Conservation (phyloP, 2,888 invertebrate genomes). For the Hirtodrosophila alboralis region DNA sequence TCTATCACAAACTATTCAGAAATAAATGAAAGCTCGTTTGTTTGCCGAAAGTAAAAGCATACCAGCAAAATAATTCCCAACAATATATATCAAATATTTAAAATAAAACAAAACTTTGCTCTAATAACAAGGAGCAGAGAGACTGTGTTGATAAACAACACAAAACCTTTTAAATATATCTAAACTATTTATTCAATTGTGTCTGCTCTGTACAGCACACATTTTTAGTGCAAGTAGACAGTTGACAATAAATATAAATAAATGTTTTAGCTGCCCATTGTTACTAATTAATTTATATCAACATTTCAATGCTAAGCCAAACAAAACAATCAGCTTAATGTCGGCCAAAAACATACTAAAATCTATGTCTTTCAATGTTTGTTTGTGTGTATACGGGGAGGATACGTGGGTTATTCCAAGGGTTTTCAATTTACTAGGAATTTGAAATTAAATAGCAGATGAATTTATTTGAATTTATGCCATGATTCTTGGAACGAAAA, state of each 20-base stretch:
- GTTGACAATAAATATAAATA: slow-evolving; percentile 37
- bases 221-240: slow-evolving; percentile 19
- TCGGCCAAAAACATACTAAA: slow-evolving; percentile 47
- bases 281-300: slow-evolving; percentile 78
- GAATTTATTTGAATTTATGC: too few relatives aligned
- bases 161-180: slow-evolving; percentile 49
- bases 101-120: neutral
- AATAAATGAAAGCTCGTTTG: slow-evolving; percentile 17
- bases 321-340: slow-evolving; percentile 79
- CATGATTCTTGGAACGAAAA: neutral
- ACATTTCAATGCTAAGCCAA: slow-evolving; percentile 78
- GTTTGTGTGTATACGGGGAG: slow-evolving; percentile 7
- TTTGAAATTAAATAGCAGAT: too few relatives aligned
- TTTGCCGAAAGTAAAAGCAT: neutral
- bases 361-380: slow-evolving; percentile 8
- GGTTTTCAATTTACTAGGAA: neutral
- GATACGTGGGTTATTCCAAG: slow-evolving; percentile 7
- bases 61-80: neutral
- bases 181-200: slow-evolving; percentile 52
- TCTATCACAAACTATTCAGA: slow-evolving; percentile 10
- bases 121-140: neutral
- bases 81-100: slow-evolving; percentile 4
- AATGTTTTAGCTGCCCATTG: slow-evolving; percentile 60
- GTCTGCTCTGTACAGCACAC: slow-evolving; percentile 22
- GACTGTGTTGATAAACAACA: slow-evolving; percentile 10